Evolutionary conservation across 2,888 invertebrate genomes (phyloP).

Genomic region (Cacoxenus indagator): DNA sequence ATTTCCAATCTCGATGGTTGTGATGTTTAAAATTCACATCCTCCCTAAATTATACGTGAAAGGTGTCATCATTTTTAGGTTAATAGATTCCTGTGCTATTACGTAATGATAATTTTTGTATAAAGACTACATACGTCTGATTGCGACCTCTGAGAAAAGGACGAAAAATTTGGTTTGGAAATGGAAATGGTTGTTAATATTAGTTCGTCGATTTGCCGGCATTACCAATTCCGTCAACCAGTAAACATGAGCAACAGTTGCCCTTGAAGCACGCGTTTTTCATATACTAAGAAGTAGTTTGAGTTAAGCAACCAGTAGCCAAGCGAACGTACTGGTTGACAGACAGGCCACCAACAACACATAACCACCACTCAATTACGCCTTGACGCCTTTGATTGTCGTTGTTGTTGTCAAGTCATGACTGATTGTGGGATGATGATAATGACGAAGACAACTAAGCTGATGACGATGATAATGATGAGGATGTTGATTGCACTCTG

Average conservation of each 20-base stretch:
- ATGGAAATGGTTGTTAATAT: too few species aligned
- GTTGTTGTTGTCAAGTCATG: background rate
- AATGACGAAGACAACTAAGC: background rate
- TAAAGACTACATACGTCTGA: too few species aligned
- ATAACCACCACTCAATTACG: background rate
- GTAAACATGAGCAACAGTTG: slow-evolving; percentile 30
- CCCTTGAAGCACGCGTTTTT: background rate
- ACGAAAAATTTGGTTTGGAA: too few species aligned
- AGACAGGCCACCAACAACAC: background rate
- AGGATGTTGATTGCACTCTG: background rate
- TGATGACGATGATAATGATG: slow-evolving; percentile 20
- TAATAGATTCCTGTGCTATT: too few species aligned
- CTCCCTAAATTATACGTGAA: too few species aligned
- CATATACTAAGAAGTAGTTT: background rate
- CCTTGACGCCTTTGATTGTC: background rate
- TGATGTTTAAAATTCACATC: too few species aligned
- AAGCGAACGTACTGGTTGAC: background rate
- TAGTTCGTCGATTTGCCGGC: too few species aligned
- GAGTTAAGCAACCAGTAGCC: background rate
- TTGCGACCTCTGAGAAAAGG: too few species aligned
- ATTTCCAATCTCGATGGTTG: too few species aligned
- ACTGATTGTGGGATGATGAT: background rate
- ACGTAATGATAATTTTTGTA: too few species aligned
- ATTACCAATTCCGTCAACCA: too few species aligned
- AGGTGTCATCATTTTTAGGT: too few species aligned